A percentile compares a stretch with the other conserved stretches of the same genome.
These are phyloP conservation scores for Siphamia tubifer DNA, from an alignment of 2,113 vertebrate species.

Conservation along the genomic window DNA sequence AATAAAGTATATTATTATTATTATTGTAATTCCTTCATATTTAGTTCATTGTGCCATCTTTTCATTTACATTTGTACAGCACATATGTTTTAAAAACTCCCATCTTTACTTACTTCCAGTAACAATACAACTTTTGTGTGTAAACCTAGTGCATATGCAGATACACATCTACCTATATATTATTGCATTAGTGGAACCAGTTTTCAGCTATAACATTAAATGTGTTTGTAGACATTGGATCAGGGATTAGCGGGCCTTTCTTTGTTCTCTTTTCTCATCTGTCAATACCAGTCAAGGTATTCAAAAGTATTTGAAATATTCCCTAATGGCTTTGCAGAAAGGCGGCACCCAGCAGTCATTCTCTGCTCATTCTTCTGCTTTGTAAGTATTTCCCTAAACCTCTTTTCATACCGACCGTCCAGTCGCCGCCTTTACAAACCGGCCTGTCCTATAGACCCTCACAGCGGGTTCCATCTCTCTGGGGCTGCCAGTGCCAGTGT, in stretches of 20 bases:
- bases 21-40: too few species aligned
- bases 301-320: constrained; percentile 51
- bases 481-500: constrained; percentile 38
- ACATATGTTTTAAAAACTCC: too few species aligned
- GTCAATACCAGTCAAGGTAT: constrained; percentile 36
- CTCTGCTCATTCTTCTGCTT: constrained; percentile 14
- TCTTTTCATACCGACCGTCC: constrained; percentile 51
- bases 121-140: too few species aligned
- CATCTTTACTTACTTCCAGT: too few species aligned
- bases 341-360: constrained; percentile 38
- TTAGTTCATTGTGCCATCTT: too few species aligned
- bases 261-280: background rate
- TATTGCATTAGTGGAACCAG: too few species aligned
- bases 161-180: too few species aligned
- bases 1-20: too few species aligned
- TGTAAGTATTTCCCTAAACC: constrained; percentile 51
- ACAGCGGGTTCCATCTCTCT: constrained; percentile 59
- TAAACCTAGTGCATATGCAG: too few species aligned
- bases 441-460: constrained; percentile 50
- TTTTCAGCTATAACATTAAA: too few species aligned
- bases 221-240: background rate
- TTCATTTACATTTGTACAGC: too few species aligned
- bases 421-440: constrained; percentile 48
- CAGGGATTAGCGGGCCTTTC: background rate
- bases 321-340: constrained; percentile 34